Evolutionary conservation across 2,113 vertebrate species (phyloP).

Genomic region (Mobula hypostoma): DNA sequence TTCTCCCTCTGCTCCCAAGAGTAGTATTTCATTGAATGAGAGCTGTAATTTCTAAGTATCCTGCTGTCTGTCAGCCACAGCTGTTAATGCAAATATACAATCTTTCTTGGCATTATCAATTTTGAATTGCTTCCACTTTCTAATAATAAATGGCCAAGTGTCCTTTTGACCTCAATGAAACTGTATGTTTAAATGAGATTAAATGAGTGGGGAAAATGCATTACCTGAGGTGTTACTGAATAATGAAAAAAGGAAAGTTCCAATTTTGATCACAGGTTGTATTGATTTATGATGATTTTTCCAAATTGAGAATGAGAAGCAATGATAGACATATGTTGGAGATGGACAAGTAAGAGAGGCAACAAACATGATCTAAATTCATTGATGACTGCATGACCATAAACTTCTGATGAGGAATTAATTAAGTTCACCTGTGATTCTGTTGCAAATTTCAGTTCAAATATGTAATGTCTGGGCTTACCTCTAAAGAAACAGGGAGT

Average conservation of each 20-base stretch:
- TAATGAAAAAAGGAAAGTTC: background rate
- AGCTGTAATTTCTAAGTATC: background rate
- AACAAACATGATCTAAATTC: background rate
- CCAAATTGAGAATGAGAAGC: background rate
- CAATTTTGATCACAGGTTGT: background rate
- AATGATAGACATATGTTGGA: background rate
- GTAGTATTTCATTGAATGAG: slow-evolving; percentile 6
- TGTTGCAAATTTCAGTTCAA: background rate
- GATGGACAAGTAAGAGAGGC: background rate
- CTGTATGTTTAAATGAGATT: background rate
- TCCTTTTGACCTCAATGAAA: background rate
- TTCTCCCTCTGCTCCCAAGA: slow-evolving; percentile 17
- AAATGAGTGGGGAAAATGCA: background rate
- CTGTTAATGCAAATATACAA: slow-evolving; percentile 29
- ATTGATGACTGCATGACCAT: background rate
- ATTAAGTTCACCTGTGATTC: background rate
- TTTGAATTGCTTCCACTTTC: slow-evolving; percentile 12
- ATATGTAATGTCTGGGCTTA: background rate
- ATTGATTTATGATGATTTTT: background rate
- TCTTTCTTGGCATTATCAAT: background rate
- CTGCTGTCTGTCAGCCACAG: slow-evolving; percentile 11
- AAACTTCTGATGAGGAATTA: background rate
- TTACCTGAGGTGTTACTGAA: background rate
- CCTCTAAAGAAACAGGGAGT: background rate
- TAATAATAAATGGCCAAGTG: background rate